Evolutionary conservation across 2,113 vertebrate genomes (phyloP).

Genomic region (Lasiurus cinereus): DNA sequence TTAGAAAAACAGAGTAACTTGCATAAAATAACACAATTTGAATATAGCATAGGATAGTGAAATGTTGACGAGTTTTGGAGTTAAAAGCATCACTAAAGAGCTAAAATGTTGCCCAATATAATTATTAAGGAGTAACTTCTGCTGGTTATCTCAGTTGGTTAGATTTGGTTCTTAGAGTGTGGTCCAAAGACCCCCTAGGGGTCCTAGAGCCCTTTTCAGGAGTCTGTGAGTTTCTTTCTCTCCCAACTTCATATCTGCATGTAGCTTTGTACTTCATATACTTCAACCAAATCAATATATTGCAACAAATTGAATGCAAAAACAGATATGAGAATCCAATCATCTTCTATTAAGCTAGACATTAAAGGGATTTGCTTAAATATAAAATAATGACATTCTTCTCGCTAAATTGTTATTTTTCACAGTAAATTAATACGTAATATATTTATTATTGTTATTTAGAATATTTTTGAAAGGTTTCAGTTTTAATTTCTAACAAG

Average conservation of each 20-base stretch:
- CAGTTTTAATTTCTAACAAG: conserved; percentile 17
- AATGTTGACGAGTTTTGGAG: neutral
- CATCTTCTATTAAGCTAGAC: too few relatives aligned
- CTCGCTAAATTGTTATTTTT: conserved; percentile 27
- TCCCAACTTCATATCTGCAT: neutral
- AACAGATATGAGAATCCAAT: too few relatives aligned
- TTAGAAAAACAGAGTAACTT: conserved; percentile 53
- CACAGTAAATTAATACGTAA: conserved; percentile 9
- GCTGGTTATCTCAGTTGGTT: neutral
- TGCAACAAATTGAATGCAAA: too few relatives aligned
- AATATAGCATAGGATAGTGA: neutral
- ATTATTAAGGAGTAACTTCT: neutral
- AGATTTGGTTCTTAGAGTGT: neutral
- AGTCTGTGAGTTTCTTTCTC: neutral
- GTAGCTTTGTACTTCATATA: neutral
- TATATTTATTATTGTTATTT: neutral
- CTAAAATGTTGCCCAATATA: neutral
- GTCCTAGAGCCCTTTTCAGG: neutral
- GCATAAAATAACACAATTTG: neutral
- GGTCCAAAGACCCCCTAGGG: neutral
- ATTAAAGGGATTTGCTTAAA: neutral
- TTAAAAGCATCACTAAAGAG: neutral
- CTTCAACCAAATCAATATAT: neutral
- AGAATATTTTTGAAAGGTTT: conserved; percentile 3
- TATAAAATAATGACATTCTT: neutral